These are phyloP conservation scores for Shargacucullia verbasci DNA, from an alignment of 2,888 invertebrate species.

Conservation along the genomic window DNA sequence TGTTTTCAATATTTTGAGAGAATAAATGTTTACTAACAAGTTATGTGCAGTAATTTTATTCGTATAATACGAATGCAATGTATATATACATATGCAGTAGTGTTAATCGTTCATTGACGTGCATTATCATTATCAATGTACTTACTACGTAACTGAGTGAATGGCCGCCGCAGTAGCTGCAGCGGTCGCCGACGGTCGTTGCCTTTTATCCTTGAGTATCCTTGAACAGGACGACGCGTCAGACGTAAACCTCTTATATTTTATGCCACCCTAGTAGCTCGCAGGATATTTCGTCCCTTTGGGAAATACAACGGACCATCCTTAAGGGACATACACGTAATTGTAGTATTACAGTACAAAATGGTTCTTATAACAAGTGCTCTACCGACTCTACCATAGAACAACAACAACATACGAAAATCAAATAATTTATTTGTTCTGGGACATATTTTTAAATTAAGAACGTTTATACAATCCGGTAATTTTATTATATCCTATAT, in stretches of 20 bases:
- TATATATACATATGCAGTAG: conserved; percentile 14
- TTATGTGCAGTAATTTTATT: not conserved
- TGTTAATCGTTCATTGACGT: conserved; percentile 45
- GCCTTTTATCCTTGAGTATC: conserved; percentile 86
- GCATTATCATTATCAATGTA: conserved; percentile 49
- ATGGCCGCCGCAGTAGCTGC: conserved; percentile 70
- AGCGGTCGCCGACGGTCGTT: conserved; percentile 71
- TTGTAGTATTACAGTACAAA: not conserved
- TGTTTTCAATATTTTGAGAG: no score
- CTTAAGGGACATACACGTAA: conserved; percentile 71
- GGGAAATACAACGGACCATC: conserved; percentile 79
- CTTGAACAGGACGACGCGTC: conserved; percentile 84
- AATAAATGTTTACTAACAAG: not conserved
- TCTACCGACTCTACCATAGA: no score
- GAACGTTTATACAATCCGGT: no score
- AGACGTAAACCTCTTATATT: conserved; percentile 69
- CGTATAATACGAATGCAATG: conserved; percentile 2
- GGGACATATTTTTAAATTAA: no score
- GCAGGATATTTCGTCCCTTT: conserved; percentile 90
- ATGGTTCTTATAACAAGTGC: no score
- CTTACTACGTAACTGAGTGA: conserved; percentile 67
- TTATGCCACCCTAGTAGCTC: conserved; percentile 84
- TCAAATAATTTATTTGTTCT: no score
- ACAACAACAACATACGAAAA: no score
- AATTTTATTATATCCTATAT: no score